A percentile compares a stretch with the other conserved stretches of the same genome.
Evolutionary conservation across 2,797 vertebrate genomes (phyloP).

Genomic region (Sciurus carolinensis): DNA sequence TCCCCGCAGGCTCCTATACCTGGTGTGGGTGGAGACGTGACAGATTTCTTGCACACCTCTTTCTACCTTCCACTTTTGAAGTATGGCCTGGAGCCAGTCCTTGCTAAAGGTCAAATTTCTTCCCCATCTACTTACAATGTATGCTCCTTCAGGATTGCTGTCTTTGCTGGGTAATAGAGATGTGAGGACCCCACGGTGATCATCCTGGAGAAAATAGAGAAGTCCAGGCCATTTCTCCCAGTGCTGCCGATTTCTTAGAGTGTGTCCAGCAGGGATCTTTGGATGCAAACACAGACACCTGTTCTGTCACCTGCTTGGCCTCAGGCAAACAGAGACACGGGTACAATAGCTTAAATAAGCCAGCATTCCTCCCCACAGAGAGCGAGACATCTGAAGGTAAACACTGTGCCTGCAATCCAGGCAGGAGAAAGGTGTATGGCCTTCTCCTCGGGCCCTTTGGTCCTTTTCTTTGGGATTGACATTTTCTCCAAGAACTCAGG

Average conservation of each 20-base stretch:
- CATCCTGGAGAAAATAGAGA: background rate
- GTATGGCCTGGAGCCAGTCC: slow-evolving; percentile 18
- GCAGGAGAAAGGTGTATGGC: background rate
- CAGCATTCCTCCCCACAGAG: background rate
- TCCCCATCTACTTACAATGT: background rate
- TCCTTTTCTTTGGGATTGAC: background rate
- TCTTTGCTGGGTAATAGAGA: slow-evolving; percentile 49
- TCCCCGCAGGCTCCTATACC: too few relatives aligned
- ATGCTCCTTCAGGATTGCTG: background rate
- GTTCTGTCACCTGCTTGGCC: background rate
- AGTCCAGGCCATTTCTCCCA: background rate
- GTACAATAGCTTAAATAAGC: background rate
- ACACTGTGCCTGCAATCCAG: background rate
- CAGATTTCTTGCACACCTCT: background rate
- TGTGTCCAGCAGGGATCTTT: background rate
- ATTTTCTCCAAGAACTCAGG: background rate
- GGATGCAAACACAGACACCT: background rate
- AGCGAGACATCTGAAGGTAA: background rate
- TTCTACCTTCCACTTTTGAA: background rate
- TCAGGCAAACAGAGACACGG: background rate
- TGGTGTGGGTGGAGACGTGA: background rate
- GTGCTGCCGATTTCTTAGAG: background rate
- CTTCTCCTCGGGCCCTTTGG: background rate
- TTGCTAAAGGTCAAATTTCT: slow-evolving; percentile 51
- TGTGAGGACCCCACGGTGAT: background rate